These are phyloP conservation scores for Thymelicus acteon DNA, from an alignment of 2,888 invertebrate genomes.

Conservation along the genomic window DNA sequence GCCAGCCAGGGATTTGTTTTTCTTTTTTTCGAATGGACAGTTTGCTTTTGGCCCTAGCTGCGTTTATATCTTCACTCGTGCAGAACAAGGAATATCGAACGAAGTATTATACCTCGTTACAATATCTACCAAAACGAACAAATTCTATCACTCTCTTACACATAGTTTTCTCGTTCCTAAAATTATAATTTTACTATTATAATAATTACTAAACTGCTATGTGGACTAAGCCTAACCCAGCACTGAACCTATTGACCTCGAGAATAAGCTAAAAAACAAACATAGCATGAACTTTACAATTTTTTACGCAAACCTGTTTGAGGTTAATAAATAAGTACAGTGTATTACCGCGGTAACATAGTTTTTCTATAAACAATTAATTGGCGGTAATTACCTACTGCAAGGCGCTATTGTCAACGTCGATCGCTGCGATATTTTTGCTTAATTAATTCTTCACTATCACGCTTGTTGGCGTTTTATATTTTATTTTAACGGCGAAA, in stretches of 20 bases:
- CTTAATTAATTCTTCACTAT: conserved; percentile 14
- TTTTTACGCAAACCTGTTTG: conserved; percentile 53
- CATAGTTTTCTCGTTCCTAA: too few relatives aligned
- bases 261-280: conserved; percentile 64
- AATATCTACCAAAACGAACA: too few relatives aligned
- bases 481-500: neutral
- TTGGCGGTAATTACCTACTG: conserved; percentile 20
- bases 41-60: too few relatives aligned
- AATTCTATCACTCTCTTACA: too few relatives aligned
- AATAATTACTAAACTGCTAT: neutral
- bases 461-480: conserved; percentile 7
- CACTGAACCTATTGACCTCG: conserved; percentile 66
- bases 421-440: conserved; percentile 17
- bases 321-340: conserved; percentile 27
- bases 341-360: conserved; percentile 12
- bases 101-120: too few relatives aligned
- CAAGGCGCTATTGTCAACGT: conserved; percentile 22
- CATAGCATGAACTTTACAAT: conserved; percentile 67
- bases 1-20: too few relatives aligned
- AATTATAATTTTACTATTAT: too few relatives aligned
- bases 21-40: too few relatives aligned
- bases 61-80: too few relatives aligned
- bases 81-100: too few relatives aligned
- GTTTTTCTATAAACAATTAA: conserved; percentile 10
- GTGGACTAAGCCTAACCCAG: conserved; percentile 44